Evolutionary conservation across 2,888 invertebrate species (phyloP), one percentile per base, ranked within the genome.

Genomic region (Adelphocoris suturalis): DNA sequence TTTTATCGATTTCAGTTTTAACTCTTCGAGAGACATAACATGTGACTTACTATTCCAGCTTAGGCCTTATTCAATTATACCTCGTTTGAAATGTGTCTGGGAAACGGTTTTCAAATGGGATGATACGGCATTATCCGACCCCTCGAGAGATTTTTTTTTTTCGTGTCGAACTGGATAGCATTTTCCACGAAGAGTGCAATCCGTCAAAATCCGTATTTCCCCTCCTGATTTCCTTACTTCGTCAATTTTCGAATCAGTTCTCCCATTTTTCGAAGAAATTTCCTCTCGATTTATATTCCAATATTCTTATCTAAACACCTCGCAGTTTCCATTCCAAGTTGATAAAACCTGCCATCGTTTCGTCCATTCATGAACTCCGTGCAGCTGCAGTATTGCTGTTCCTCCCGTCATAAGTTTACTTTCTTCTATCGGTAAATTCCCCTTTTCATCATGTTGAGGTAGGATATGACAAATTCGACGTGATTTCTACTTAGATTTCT

Each of bases 11-110:
- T 78, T 84, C 28, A 84, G 37, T 84, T 55, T 84, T 84, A n/a
- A 23, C 55, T 52, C 55, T n/a, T n/a, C 84, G 52, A 28, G 47
- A 37, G 16, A 52, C 84, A 76, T 88, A 47, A 52, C 84, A 76
- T 88, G 88, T 76, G 78, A 78, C 78, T 61, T 75, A 23, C 23
- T 68, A 68, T 68, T 23, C 68, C 23, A 75, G 88, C 88, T 88
- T 88, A 76, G 68, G 11, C 68, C 48, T 88, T 75, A 88, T 88
- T 88, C n/a, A 88, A 88, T 88, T 88, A 88, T 37, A 68, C 27
- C 68, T 19, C 13, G 52, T 81, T 16, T 19, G 16, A 46, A 78
- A 78, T 78, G 78, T 78, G 37, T 78, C 78, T 9, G 78, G 19
- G 47, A 78, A 46, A 46, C 68, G 68, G 23, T 14, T 78, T 78